These are phyloP conservation scores for Limnephilus rhombicus DNA, from an alignment of 2,888 invertebrate species.

Conservation along the genomic window DNA sequence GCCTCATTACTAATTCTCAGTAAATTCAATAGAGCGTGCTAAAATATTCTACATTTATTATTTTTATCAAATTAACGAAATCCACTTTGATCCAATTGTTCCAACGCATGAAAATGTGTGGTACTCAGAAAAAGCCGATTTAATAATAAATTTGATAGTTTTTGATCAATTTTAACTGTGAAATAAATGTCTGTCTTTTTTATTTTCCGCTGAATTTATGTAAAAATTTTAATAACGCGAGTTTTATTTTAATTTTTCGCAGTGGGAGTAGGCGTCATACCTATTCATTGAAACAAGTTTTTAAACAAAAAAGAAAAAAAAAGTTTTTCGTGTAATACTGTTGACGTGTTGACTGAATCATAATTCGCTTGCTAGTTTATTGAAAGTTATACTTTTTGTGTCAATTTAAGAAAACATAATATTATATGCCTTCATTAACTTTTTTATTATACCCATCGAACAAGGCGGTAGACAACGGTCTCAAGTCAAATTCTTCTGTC, in stretches of 20 bases:
- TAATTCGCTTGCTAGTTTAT: too few species aligned
- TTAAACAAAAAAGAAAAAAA: too few species aligned
- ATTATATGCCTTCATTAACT: too few species aligned
- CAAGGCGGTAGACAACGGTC: too few species aligned
- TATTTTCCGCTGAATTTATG: not conserved
- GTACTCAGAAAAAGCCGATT: not conserved
- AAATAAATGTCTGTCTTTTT: not conserved
- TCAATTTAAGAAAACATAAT: too few species aligned
- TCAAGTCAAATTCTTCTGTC: too few species aligned
- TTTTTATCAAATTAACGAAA: not conserved
- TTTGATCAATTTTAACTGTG: not conserved
- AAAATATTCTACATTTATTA: not conserved
- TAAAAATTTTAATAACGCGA: not conserved
- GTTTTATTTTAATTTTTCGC: not conserved
- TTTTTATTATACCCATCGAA: too few species aligned
- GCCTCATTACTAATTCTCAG: not conserved
- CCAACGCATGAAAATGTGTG: not conserved
- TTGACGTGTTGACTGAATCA: too few species aligned
- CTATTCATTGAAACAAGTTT: too few species aligned
- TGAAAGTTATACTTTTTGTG: too few species aligned
- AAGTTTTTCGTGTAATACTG: too few species aligned
- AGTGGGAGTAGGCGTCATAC: not conserved
- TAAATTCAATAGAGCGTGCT: not conserved
- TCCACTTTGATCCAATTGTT: not conserved
- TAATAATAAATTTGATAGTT: not conserved